Conservation (phyloP, 2,888 invertebrate genomes). For the Drosophila birchii region DNA sequence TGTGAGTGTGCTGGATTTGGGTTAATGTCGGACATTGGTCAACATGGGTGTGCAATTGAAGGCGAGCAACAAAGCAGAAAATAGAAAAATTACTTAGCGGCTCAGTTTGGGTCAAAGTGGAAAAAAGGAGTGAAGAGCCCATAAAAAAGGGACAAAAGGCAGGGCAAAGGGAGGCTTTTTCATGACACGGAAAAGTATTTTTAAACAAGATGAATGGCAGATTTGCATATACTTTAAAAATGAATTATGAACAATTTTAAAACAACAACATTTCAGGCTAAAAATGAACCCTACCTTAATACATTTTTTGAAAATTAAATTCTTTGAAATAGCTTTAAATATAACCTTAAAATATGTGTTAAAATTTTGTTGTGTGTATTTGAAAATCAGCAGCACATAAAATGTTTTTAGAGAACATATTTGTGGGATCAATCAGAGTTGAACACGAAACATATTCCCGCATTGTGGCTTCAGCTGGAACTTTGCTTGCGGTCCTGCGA, state of each 20-base stretch:
- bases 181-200: constrained; percentile 10
- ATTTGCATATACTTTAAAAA: no score
- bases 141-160: constrained; percentile 29
- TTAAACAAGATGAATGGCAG: neutral
- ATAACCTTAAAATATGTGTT: neutral
- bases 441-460: constrained; percentile 13
- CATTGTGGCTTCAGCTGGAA: constrained; percentile 21
- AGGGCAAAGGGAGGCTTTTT: neutral
- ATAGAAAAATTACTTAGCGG: constrained; percentile 75
- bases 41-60: constrained; percentile 77
- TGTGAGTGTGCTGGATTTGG: constrained; percentile 66
- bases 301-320: neutral
- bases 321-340: neutral
- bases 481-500: constrained; percentile 39
- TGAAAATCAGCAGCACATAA: neutral
- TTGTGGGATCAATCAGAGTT: constrained; percentile 39
- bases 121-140: constrained; percentile 40
- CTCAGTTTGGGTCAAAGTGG: constrained; percentile 38
- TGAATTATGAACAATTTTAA: neutral
- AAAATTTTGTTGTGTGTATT: neutral
- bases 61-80: constrained; percentile 76
- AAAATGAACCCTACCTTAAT: neutral
- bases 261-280: neutral
- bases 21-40: constrained; percentile 76
- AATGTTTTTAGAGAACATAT: constrained; percentile 1